Percentiles rank a stretch among this genome's conserved stretches.
These are phyloP conservation scores for Xyrichtys novacula DNA, from an alignment of 2,797 vertebrate species.

Conservation along the genomic window DNA sequence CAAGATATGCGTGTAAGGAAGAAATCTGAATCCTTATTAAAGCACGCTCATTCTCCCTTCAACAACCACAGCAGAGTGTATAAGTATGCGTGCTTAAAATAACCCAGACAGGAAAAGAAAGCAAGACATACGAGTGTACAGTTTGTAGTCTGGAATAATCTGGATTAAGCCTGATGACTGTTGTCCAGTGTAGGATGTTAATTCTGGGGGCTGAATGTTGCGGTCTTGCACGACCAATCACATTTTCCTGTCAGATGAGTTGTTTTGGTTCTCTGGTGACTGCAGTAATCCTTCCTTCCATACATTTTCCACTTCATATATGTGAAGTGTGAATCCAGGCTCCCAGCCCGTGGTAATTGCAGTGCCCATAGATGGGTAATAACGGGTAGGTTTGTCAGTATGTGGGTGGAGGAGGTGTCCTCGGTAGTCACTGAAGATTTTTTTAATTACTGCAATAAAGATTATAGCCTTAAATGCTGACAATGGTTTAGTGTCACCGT, in stretches of 20 bases:
- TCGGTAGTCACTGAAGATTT: not conserved
- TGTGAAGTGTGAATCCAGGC: slow-evolving; percentile 4
- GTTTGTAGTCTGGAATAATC: slow-evolving; percentile 61
- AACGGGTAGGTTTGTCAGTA: slow-evolving; percentile 14
- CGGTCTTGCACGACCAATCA: slow-evolving; percentile 10
- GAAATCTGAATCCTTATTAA: slow-evolving; percentile 7
- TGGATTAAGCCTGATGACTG: slow-evolving; percentile 57
- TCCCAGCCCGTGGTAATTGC: slow-evolving; percentile 13
- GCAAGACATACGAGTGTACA: slow-evolving; percentile 32
- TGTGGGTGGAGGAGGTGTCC: slow-evolving; percentile 18
- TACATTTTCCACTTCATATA: slow-evolving; percentile 33
- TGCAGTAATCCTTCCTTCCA: slow-evolving; percentile 14
- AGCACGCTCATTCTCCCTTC: slow-evolving; percentile 17
- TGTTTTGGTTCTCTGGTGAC: slow-evolving; percentile 3
- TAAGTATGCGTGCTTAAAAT: slow-evolving; percentile 61
- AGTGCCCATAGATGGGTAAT: slow-evolving; percentile 9
- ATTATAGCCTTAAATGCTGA: not conserved
- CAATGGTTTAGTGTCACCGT: slow-evolving; percentile 5
- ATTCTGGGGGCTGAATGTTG: slow-evolving; percentile 17
- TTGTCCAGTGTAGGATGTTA: slow-evolving; percentile 25
- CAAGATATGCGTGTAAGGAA: not conserved
- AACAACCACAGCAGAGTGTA: slow-evolving; percentile 7
- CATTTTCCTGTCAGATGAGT: slow-evolving; percentile 5
- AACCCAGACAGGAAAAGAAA: slow-evolving; percentile 54
- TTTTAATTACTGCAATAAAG: slow-evolving; percentile 32